Conservation (phyloP, 2,888 invertebrate genomes). For the Hirtodrosophila cameraria region DNA sequence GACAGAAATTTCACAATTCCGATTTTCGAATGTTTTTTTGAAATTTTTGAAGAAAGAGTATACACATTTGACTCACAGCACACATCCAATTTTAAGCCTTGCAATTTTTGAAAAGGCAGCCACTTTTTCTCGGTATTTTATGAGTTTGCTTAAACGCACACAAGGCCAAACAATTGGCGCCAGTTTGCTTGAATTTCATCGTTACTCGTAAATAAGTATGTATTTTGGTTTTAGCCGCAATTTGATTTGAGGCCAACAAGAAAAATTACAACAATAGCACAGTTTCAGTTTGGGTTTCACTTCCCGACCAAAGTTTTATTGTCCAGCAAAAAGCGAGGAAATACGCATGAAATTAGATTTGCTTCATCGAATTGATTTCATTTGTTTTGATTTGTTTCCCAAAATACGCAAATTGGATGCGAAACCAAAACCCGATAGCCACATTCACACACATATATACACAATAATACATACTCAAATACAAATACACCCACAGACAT, state of each 20-base stretch:
- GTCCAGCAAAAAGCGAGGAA: conserved; percentile 72
- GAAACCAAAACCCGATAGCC: conserved; percentile 38
- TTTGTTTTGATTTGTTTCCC: conserved; percentile 75
- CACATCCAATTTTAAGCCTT: conserved; percentile 6
- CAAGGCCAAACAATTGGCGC: conserved; percentile 49
- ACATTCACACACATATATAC: conserved; percentile 28
- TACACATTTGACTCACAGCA: conserved; percentile 1
- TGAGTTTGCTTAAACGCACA: conserved; percentile 38
- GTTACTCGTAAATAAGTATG: conserved; percentile 55
- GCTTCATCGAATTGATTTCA: conserved; percentile 77
- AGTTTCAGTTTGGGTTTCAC: conserved; percentile 44
- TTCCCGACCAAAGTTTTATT: conserved; percentile 60
- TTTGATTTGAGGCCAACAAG: conserved; percentile 19
- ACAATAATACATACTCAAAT: neutral
- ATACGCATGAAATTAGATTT: conserved; percentile 77
- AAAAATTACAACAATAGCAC: conserved; percentile 12
- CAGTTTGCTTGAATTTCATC: conserved; percentile 44
- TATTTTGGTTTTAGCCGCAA: conserved; percentile 33
- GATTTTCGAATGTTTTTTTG: too few relatives aligned
- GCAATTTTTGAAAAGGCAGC: conserved; percentile 9
- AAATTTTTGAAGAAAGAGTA: too few relatives aligned
- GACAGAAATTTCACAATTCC: too few relatives aligned
- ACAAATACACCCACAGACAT: conserved; percentile 13
- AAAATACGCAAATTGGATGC: conserved; percentile 78
- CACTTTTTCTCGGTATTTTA: conserved; percentile 36